Percentiles rank a stretch among this genome's conserved stretches.
These are phyloP conservation scores for Entomobrya multifasciata DNA, from an alignment of 2,888 invertebrate species.

Conservation along the genomic window DNA sequence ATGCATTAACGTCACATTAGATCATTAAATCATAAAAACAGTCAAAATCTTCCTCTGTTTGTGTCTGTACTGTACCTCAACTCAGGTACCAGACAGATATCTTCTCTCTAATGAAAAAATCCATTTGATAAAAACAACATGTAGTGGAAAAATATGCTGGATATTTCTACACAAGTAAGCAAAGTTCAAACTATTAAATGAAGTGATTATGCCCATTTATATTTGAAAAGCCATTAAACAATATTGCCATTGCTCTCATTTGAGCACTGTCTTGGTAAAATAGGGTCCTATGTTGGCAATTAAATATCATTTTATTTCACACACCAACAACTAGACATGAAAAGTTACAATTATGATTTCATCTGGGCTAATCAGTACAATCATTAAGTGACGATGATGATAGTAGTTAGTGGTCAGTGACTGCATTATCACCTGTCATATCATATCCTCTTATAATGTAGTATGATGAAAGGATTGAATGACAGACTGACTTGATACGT, in stretches of 20 bases:
- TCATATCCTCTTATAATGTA: too few species aligned
- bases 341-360: neutral
- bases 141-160: neutral
- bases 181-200: conserved; percentile 30
- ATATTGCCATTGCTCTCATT: neutral
- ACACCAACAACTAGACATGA: neutral
- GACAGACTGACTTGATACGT: too few species aligned
- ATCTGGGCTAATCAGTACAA: neutral
- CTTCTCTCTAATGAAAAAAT: neutral
- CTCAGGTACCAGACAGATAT: too few species aligned
- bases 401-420: neutral
- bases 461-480: too few species aligned
- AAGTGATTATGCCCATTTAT: conserved; percentile 33
- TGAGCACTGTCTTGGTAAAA: neutral
- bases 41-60: too few species aligned
- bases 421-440: too few species aligned
- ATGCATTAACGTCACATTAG: neutral
- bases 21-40: neutral
- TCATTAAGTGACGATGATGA: conserved; percentile 32
- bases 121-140: conserved; percentile 1
- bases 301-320: neutral
- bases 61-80: neutral
- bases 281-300: neutral
- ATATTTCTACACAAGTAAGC: neutral
- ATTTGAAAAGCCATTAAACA: conserved; percentile 12